Percentiles rank a stretch among this genome's conserved stretches.
Evolutionary conservation across 2,888 invertebrate genomes (phyloP).

Genomic region (Megamerina dolium): DNA sequence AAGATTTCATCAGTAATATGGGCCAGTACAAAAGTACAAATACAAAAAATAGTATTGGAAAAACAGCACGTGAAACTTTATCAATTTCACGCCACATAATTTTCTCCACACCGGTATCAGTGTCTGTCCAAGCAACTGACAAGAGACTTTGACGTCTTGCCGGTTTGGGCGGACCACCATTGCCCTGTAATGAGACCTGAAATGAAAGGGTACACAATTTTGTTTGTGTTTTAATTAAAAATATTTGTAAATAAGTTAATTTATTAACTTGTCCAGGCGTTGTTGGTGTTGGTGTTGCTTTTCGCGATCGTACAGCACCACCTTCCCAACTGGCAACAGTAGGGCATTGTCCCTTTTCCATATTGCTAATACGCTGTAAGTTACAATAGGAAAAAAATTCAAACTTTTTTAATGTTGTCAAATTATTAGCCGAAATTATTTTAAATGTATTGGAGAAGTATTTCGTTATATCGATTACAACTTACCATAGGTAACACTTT

Average conservation of each 20-base stretch:
- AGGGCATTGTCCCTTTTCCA: constrained; percentile 62
- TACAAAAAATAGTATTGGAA: constrained; percentile 71
- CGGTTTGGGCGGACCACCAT: constrained; percentile 48
- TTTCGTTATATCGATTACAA: constrained; percentile 4
- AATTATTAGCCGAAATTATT: neutral
- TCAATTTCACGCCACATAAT: constrained; percentile 77
- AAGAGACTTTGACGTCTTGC: constrained; percentile 47
- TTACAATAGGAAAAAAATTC: constrained; percentile 3
- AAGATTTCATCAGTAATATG: constrained; percentile 63
- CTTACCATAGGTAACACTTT: constrained; percentile 49
- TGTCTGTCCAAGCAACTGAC: constrained; percentile 61
- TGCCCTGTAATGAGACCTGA: constrained; percentile 49
- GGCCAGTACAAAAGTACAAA: constrained; percentile 77
- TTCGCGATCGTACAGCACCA: constrained; percentile 58
- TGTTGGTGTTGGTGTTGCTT: constrained; percentile 51
- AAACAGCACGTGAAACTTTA: constrained; percentile 66
- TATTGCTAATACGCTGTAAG: constrained; percentile 55
- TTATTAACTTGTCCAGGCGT: constrained; percentile 48
- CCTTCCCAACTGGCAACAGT: constrained; percentile 64
- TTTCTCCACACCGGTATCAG: constrained; percentile 63
- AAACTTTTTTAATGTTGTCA: neutral
- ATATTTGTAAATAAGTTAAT: too few species aligned
- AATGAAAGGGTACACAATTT: neutral
- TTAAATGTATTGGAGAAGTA: neutral
- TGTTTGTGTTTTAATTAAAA: constrained; percentile 11